These are phyloP conservation scores for Anodontia alba DNA, from an alignment of 2,888 invertebrate species.

Conservation along the genomic window DNA sequence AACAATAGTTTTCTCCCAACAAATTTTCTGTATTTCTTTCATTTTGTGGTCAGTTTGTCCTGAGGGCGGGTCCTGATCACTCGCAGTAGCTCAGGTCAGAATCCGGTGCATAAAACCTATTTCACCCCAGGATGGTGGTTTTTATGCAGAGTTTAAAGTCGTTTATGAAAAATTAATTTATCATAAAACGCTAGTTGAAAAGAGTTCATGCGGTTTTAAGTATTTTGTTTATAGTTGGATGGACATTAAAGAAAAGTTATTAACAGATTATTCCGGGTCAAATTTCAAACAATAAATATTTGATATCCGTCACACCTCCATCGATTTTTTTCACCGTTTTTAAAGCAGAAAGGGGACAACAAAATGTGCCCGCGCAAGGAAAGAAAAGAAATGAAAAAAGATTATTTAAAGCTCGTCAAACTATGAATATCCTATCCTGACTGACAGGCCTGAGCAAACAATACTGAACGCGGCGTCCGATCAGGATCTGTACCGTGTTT, in stretches of 20 bases:
- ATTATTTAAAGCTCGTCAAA: too few relatives aligned
- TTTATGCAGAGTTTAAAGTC: not conserved
- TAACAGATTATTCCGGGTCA: not conserved
- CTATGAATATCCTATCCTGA: too few relatives aligned
- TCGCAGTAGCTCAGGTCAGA: not conserved
- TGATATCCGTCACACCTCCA: too few relatives aligned
- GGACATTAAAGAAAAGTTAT: not conserved
- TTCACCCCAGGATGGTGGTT: not conserved
- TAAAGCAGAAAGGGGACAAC: too few relatives aligned
- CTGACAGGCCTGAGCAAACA: too few relatives aligned
- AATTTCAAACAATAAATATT: too few relatives aligned
- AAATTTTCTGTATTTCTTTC: not conserved
- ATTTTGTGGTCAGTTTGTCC: not conserved
- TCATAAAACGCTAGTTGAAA: not conserved
- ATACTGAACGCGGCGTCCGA: too few relatives aligned
- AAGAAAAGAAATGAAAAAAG: too few relatives aligned
- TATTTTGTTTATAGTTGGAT: not conserved
- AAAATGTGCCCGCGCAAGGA: too few relatives aligned
- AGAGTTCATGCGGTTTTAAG: not conserved
- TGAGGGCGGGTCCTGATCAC: not conserved
- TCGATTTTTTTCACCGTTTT: too few relatives aligned
- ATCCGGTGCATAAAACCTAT: not conserved
- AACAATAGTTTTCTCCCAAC: too few relatives aligned
- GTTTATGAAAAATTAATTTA: constrained; percentile 9
- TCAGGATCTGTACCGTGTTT: too few relatives aligned